A percentile compares a stretch with the other conserved stretches of the same genome.
phyloP scores from a whole-genome alignment of 53 echinoderm and acorn worm species.

The Echinarachnius parma region DNA sequence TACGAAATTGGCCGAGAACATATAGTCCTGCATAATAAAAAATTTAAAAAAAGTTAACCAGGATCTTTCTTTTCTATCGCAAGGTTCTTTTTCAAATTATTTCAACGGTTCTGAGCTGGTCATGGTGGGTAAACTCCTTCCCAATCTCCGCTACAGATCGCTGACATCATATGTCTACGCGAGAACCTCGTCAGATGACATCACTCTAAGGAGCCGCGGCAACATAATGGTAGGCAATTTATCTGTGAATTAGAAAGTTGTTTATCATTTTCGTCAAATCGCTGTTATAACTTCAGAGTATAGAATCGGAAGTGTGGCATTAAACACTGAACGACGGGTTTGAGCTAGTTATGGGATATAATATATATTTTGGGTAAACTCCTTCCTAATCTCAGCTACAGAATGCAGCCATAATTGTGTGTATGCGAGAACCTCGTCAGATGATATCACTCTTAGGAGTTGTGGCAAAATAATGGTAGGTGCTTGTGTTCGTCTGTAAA shows the following conservation, averaged over 20 bases:
- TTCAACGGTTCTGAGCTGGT: constrained; percentile 97
- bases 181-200: constrained; percentile 69
- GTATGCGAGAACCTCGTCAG: constrained; percentile 70
- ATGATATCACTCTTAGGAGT: constrained; percentile 56
- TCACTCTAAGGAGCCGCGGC: constrained; percentile 49
- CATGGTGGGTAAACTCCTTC: constrained; percentile 77
- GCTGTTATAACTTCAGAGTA: too few relatives aligned
- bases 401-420: constrained; percentile 62
- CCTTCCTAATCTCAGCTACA: constrained; percentile 38
- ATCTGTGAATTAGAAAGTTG: too few relatives aligned
- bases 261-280: too few relatives aligned
- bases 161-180: constrained; percentile 72
- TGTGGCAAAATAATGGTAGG: constrained; percentile 48
- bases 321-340: too few relatives aligned
- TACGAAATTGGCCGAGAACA: too few relatives aligned
- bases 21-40: too few relatives aligned
- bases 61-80: too few relatives aligned
- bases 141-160: constrained; percentile 34
- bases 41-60: too few relatives aligned
- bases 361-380: constrained; percentile 86
- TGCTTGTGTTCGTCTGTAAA: too few relatives aligned
- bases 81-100: constrained; percentile 81
- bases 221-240: constrained; percentile 55
- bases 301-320: too few relatives aligned
- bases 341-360: constrained; percentile 85